These are phyloP conservation scores for Ceraclea dissimilis DNA, from an alignment of 2,888 invertebrate genomes.

Conservation along the genomic window DNA sequence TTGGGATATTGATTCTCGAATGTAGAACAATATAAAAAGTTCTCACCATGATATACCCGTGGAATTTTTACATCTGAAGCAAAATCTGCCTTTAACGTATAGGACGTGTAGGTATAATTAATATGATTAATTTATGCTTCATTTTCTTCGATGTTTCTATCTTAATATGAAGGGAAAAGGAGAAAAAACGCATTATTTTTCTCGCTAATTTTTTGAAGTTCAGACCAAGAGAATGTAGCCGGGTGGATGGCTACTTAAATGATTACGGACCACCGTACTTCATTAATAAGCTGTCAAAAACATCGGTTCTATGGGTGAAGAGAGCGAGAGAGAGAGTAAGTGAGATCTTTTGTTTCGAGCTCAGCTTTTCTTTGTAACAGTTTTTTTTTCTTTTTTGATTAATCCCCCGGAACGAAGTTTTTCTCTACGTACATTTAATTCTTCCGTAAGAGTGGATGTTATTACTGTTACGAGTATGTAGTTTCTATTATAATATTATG, in stretches of 20 bases:
- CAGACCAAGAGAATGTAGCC: not conserved
- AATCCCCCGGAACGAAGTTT: not conserved
- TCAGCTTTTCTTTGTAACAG: slow-evolving; percentile 7
- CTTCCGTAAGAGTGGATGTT: not conserved
- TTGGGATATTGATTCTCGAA: too few relatives aligned
- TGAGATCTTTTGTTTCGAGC: slow-evolving; percentile 12
- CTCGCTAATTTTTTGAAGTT: not conserved
- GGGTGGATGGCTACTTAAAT: not conserved
- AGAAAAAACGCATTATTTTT: not conserved
- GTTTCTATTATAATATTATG: too few relatives aligned
- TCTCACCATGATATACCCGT: too few relatives aligned
- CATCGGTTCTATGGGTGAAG: slow-evolving; percentile 6
- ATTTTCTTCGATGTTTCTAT: too few relatives aligned
- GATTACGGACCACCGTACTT: slow-evolving; percentile 9
- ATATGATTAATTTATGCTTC: too few relatives aligned
- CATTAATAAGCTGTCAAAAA: slow-evolving; percentile 20
- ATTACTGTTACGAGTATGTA: not conserved
- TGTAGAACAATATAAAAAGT: too few relatives aligned
- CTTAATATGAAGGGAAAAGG: too few relatives aligned
- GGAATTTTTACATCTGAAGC: too few relatives aligned
- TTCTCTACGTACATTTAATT: slow-evolving; percentile 3
- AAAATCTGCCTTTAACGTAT: too few relatives aligned
- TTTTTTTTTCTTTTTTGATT: not conserved
- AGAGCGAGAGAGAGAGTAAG: too few relatives aligned
- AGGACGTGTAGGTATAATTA: too few relatives aligned